phyloP scores from a whole-genome alignment of 2,888 invertebrate species.

The Xanthia togata region DNA sequence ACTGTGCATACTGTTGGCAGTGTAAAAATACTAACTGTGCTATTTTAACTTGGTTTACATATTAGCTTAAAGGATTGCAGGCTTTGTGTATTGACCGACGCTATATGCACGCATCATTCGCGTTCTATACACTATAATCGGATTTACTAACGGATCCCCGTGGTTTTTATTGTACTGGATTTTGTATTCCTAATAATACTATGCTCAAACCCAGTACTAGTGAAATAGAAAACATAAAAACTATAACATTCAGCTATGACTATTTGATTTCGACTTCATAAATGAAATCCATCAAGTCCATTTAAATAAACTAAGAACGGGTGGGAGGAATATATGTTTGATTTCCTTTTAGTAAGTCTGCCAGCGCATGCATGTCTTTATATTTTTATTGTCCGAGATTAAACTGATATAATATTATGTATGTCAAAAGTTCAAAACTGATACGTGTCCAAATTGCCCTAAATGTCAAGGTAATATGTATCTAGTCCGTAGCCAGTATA shows the following conservation, averaged over 20 bases:
- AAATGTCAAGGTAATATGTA: conserved; percentile 66
- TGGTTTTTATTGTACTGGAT: conserved; percentile 13
- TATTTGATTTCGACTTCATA: not conserved
- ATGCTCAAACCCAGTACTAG: no score
- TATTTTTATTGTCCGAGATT: conserved; percentile 37
- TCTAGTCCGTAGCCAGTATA: conserved; percentile 57
- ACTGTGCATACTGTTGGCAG: not conserved
- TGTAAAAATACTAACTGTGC: not conserved
- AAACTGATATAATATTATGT: conserved; percentile 30
- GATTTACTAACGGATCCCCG: conserved; percentile 34
- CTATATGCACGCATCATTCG: conserved; percentile 8
- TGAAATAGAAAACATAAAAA: not conserved
- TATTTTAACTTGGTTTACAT: conserved; percentile 13
- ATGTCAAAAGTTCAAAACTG: conserved; percentile 58
- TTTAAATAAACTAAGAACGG: not conserved
- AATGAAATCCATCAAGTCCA: not conserved
- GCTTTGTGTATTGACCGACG: conserved; percentile 9
- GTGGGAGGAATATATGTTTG: not conserved
- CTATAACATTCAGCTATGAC: not conserved
- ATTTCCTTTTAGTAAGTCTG: not conserved
- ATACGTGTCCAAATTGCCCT: conserved; percentile 44
- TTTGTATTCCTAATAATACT: not conserved
- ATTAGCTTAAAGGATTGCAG: conserved; percentile 11
- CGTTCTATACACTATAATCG: conserved; percentile 32
- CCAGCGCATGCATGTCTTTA: not conserved